Evolutionary conservation across 2,797 vertebrate genomes (phyloP).

Genomic region (Rhadinocentrus ornatus): DNA sequence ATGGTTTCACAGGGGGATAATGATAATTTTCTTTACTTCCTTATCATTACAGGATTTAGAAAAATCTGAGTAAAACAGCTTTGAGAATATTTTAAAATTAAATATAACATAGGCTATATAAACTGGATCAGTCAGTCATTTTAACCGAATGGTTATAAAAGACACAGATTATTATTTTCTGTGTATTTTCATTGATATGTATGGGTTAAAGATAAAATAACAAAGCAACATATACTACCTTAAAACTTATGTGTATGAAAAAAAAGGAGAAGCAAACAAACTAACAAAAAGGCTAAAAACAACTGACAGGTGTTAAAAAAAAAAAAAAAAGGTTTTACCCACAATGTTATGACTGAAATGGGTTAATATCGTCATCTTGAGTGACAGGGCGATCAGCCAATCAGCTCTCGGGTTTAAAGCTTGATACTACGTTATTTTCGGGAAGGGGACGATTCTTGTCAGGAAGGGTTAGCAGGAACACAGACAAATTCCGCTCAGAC

Average conservation of each 20-base stretch:
- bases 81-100: background rate
- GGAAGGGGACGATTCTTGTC: slow-evolving; percentile 78
- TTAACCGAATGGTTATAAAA: too few species aligned
- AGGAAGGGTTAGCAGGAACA: slow-evolving; percentile 71
- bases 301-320: background rate
- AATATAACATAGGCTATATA: too few species aligned
- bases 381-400: slow-evolving; percentile 71
- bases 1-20: background rate
- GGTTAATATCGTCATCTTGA: slow-evolving; percentile 51
- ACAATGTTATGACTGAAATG: background rate
- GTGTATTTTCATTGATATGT: background rate
- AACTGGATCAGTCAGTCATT: too few species aligned
- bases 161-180: too few species aligned
- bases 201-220: background rate
- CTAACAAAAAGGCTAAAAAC: too few species aligned
- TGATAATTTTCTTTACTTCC: too few species aligned
- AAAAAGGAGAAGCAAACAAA: background rate
- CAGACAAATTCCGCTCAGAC: background rate
- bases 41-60: too few species aligned
- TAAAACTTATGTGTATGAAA: background rate
- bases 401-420: slow-evolving; percentile 25
- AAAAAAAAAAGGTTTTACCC: background rate
- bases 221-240: background rate
- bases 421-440: slow-evolving; percentile 73
- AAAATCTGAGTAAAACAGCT: background rate